Percentiles rank a stretch among this genome's conserved stretches.
Conservation (phyloP, 1,140 invertebrate species). For the Drosophila micromelanica region DNA sequence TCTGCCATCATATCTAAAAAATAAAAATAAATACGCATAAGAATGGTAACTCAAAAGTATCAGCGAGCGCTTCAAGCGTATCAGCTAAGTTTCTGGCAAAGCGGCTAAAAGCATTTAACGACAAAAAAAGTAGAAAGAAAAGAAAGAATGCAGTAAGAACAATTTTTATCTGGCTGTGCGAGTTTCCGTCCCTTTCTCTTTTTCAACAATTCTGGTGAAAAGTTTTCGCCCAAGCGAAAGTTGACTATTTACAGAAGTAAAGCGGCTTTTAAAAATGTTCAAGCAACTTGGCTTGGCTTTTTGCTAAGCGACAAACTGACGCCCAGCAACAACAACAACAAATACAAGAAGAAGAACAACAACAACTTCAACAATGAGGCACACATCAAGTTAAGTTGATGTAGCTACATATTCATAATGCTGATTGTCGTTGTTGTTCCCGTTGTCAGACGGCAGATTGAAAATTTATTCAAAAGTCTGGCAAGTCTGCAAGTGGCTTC, state of each 20-base stretch:
- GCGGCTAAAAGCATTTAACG: conserved; percentile 73
- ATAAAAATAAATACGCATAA: conserved; percentile 13
- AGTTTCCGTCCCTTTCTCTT: conserved; percentile 30
- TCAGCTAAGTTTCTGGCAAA: conserved; percentile 58
- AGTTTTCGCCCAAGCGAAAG: conserved; percentile 61
- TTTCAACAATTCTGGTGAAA: conserved; percentile 41
- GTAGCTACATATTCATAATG: conserved; percentile 79
- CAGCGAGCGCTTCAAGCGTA: conserved; percentile 38
- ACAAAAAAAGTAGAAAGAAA: conserved; percentile 23
- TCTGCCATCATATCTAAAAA: conserved; percentile 24
- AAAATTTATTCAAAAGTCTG: conserved; percentile 80
- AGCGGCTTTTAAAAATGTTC: conserved; percentile 78
- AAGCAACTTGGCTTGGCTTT: conserved; percentile 70
- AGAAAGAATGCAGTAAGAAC: conserved; percentile 2
- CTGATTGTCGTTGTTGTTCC: conserved; percentile 56
- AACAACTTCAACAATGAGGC: conserved; percentile 40
- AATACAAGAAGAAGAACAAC: conserved; percentile 13
- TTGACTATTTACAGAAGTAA: conserved; percentile 69
- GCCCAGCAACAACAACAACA: conserved; percentile 18
- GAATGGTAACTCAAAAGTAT: conserved; percentile 14
- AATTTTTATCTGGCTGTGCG: conserved; percentile 42
- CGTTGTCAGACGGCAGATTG: conserved; percentile 62
- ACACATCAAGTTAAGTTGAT: conserved; percentile 62
- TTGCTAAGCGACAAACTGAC: conserved; percentile 66
- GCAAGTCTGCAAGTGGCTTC: conserved; percentile 57